These are phyloP conservation scores for Yponomeuta sedellus DNA, from an alignment of 2,888 invertebrate genomes.

Conservation along the genomic window DNA sequence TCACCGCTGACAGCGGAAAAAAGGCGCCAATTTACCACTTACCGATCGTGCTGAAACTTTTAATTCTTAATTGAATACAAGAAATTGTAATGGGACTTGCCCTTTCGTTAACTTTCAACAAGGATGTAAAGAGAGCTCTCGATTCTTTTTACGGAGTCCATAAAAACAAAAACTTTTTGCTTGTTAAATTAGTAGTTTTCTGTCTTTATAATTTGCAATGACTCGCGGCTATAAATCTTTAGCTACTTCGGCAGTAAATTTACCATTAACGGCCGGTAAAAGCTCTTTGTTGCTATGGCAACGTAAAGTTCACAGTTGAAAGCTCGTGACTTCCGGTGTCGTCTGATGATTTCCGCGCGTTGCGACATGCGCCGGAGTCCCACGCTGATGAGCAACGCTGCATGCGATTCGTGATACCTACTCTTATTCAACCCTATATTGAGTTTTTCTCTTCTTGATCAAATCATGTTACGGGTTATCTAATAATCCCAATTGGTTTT, in stretches of 20 bases:
- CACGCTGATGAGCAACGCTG: neutral
- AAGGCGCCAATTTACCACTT: neutral
- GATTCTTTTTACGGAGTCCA: neutral
- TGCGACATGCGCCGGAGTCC: neutral
- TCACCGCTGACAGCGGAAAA: neutral
- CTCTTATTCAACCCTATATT: neutral
- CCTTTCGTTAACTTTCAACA: neutral
- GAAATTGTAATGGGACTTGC: neutral
- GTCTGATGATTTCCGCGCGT: neutral
- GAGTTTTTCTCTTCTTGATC: neutral
- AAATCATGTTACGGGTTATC: neutral
- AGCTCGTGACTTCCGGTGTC: constrained; percentile 40
- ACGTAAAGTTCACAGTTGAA: constrained; percentile 34
- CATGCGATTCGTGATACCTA: neutral
- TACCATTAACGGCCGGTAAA: neutral
- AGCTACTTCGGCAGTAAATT: neutral
- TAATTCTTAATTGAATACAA: neutral
- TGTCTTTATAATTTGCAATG: neutral
- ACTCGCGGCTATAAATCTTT: neutral
- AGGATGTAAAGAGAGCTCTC: neutral
- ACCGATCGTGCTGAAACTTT: neutral
- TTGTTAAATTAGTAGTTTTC: neutral
- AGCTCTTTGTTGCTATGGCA: constrained; percentile 6
- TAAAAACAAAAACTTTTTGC: neutral
- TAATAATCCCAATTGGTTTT: neutral